Percentiles rank a stretch among this genome's conserved stretches.
These are phyloP conservation scores for Protophormia terraenovae DNA, from an alignment of 2,888 invertebrate genomes.

Conservation along the genomic window DNA sequence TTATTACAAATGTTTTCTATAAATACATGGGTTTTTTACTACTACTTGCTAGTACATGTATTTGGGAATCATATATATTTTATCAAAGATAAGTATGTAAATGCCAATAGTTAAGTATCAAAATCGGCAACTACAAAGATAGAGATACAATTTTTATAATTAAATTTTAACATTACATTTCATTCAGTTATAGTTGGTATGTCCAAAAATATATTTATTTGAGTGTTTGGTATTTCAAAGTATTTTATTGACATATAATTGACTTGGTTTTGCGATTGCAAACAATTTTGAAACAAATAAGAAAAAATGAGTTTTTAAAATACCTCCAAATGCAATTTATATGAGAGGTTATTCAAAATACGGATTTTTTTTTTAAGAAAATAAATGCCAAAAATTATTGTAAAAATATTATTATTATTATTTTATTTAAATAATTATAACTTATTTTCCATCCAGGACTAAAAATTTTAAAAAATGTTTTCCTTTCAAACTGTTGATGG, in stretches of 20 bases:
- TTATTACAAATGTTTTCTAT: too few relatives aligned
- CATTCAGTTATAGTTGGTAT: not conserved
- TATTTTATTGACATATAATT: not conserved
- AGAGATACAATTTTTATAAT: slow-evolving; percentile 8
- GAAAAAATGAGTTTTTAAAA: not conserved
- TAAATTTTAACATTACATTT: not conserved
- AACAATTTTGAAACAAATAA: not conserved
- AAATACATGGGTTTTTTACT: not conserved
- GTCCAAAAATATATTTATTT: not conserved
- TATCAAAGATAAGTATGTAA: not conserved
- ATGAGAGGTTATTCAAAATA: too few relatives aligned
- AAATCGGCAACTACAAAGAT: not conserved
- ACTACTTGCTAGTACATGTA: too few relatives aligned
- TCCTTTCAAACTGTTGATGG: too few relatives aligned
- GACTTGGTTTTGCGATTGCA: not conserved
- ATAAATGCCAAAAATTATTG: too few relatives aligned
- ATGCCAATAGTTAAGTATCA: not conserved
- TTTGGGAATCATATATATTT: not conserved
- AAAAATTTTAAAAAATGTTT: too few relatives aligned
- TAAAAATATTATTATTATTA: too few relatives aligned
- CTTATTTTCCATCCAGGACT: too few relatives aligned
- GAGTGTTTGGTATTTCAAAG: not conserved
- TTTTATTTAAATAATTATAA: too few relatives aligned
- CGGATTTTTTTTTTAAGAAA: too few relatives aligned
- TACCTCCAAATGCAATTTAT: too few relatives aligned